These are phyloP conservation scores for Trichomycterus rosablanca DNA, from an alignment of 2,113 vertebrate genomes.

Conservation along the genomic window DNA sequence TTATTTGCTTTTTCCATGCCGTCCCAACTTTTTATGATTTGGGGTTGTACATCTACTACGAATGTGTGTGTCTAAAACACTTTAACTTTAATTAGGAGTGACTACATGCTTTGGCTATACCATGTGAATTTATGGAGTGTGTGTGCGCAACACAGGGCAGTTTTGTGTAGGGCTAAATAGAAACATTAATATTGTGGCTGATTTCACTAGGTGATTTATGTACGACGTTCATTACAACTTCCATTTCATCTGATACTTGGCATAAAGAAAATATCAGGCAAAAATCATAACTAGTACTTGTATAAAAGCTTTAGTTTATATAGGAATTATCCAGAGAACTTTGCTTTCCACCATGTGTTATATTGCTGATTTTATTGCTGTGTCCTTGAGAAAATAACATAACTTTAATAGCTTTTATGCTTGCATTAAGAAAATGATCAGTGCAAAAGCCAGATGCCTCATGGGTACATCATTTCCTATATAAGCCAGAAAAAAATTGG, in stretches of 20 bases:
- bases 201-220: too few species aligned
- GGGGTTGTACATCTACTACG: too few species aligned
- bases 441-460: background rate
- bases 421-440: slow-evolving; percentile 5
- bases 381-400: slow-evolving; percentile 1
- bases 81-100: too few species aligned
- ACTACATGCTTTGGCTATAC: too few species aligned
- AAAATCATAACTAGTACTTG: background rate
- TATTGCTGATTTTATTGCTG: slow-evolving; percentile 16
- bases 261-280: background rate
- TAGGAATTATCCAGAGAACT: slow-evolving; percentile 12
- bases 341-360: slow-evolving; percentile 17
- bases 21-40: too few species aligned
- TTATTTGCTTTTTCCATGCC: too few species aligned
- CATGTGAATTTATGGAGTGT: too few species aligned
- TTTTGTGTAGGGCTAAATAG: too few species aligned
- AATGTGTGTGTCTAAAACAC: too few species aligned
- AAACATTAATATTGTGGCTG: too few species aligned
- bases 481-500: background rate
- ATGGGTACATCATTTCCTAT: background rate
- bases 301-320: slow-evolving; percentile 12
- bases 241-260: background rate
- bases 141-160: too few species aligned
- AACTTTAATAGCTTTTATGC: background rate
- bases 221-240: slow-evolving; percentile 2